Conservation (phyloP, 2,113 vertebrate genomes). For the Tachysurus vachellii region DNA sequence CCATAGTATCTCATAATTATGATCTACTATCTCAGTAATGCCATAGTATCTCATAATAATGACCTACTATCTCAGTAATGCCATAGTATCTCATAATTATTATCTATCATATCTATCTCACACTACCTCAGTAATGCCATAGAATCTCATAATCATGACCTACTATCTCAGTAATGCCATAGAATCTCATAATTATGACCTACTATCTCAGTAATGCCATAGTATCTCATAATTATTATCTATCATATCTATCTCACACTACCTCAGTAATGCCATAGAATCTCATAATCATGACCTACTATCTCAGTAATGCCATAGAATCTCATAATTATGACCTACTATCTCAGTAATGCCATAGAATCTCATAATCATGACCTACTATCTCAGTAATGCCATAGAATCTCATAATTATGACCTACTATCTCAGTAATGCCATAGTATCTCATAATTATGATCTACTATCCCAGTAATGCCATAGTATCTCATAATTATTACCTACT, state of each 20-base stretch:
- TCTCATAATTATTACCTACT: neutral
- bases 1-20: too few species aligned
- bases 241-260: too few species aligned
- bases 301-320: neutral
- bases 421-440: neutral
- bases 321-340: neutral
- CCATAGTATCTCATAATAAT: too few species aligned
- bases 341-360: too few species aligned
- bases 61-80: too few species aligned
- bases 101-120: too few species aligned
- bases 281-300: neutral
- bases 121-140: neutral
- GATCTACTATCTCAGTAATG: too few species aligned
- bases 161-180: neutral
- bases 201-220: neutral
- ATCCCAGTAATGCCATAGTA: too few species aligned
- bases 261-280: neutral
- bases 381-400: neutral
- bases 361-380: neutral
- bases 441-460: neutral
- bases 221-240: neutral
- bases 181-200: neutral
- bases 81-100: too few species aligned
- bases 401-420: neutral
- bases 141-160: neutral